Percentiles rank a stretch among this genome's conserved stretches.
Conservation (phyloP, 2,888 invertebrate genomes). For the Temnothorax rugatulus region DNA sequence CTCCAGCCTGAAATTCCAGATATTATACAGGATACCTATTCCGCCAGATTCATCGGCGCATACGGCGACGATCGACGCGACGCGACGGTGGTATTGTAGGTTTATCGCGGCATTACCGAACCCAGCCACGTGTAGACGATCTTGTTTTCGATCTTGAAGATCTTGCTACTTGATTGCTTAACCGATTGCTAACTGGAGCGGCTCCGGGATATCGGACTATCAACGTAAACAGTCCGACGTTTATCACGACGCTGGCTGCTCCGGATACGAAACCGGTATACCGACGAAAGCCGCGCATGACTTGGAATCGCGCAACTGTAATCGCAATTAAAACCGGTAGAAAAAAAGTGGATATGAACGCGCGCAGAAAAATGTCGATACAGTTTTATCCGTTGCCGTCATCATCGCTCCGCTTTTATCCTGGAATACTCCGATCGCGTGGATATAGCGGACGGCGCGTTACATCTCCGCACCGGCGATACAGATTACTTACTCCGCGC, state of each 20-base stretch:
- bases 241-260: constrained; percentile 43
- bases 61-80: neutral
- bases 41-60: constrained; percentile 4
- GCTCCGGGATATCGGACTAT: constrained; percentile 44
- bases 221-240: constrained; percentile 38
- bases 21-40: constrained; percentile 45
- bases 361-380: constrained; percentile 10
- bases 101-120: constrained; percentile 14
- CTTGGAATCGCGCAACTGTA: constrained; percentile 51
- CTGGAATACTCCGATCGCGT: neutral
- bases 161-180: constrained; percentile 34
- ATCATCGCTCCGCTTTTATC: neutral
- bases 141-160: constrained; percentile 43
- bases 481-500: constrained; percentile 6
- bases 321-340: constrained; percentile 42
- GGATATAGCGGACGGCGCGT: neutral
- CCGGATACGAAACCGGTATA: constrained; percentile 70
- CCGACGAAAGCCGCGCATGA: constrained; percentile 64
- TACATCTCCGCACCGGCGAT: neutral
- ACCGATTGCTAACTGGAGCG: constrained; percentile 46
- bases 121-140: constrained; percentile 20
- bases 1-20: constrained; percentile 35
- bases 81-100: neutral
- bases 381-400: constrained; percentile 29
- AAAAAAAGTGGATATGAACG: constrained; percentile 2